These are phyloP conservation scores for Holcopasites calliopsidis DNA, from an alignment of 1,140 invertebrate species.

Conservation along the genomic window DNA sequence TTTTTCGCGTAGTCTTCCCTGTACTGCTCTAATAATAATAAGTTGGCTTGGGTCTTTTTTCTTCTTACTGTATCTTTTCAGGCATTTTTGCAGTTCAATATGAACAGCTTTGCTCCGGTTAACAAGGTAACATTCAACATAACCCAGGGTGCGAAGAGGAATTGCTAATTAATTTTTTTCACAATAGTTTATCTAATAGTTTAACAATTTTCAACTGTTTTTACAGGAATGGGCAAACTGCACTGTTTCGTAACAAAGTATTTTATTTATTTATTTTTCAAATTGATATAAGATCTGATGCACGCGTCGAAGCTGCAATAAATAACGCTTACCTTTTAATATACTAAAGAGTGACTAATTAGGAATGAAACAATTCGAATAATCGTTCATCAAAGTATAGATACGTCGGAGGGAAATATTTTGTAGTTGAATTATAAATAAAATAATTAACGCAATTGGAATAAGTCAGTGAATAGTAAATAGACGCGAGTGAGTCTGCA, in stretches of 20 bases:
- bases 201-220: conserved; percentile 55
- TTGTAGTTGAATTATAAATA: background rate
- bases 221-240: conserved; percentile 54
- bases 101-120: conserved; percentile 22
- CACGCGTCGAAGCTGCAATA: background rate
- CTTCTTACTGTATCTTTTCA: conserved; percentile 16
- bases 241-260: conserved; percentile 40
- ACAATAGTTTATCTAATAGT: no score
- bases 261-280: conserved; percentile 18
- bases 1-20: conserved; percentile 36
- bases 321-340: conserved; percentile 14
- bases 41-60: conserved; percentile 20
- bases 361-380: background rate
- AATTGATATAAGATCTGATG: conserved; percentile 28
- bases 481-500: no score
- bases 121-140: conserved; percentile 15
- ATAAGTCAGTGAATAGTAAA: no score
- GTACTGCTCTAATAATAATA: conserved; percentile 5
- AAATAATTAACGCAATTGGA: background rate
- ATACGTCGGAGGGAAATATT: conserved; percentile 1
- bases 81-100: background rate
- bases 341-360: background rate
- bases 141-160: conserved; percentile 13
- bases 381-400: background rate
- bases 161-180: conserved; percentile 51